Evolutionary conservation across 92 coral and sea anemone genomes (phyloP), one percentile per base, ranked within the genome.

Genomic region (Porites cylindrica): DNA sequence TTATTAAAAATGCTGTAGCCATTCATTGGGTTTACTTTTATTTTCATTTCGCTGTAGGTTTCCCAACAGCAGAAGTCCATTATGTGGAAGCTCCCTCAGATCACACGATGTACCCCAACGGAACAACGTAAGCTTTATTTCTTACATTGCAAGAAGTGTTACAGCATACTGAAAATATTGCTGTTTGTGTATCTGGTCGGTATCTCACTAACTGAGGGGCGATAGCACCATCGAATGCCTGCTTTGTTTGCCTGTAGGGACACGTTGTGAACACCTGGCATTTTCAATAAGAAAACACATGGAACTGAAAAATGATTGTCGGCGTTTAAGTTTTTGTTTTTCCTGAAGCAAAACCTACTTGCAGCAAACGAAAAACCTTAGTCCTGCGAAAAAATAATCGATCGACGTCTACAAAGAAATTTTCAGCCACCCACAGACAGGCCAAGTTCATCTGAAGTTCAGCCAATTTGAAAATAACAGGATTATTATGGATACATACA

Each of bases 241-340:
- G 92, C 82, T 89, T 88, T 89, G 92, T 88, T 92, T 92, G 72
- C 29, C 81, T 82, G 77, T 38, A 38, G 72, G 77, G 90, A 92
- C 98, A 94, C 98, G 95, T 94, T 94, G 86, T 18, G 80, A 76
- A 94, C 98, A 94, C 98, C 98, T 94, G 98, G 95, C 86, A 80
- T 17, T 7, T 16, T 83, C 80, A 74, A 73, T 73, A 50, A 51
- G 18, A 63, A 81, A 82, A 58, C 95, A 92, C 98, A 94, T 93
- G 95, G 85, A 80, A 73, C 66, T 23, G 87, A 59, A 66, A 54
- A 86, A 86, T 90, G 90, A 69, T 19, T 26, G 67, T 81, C 77
- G 78, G 58, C 10, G 18, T 47, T 51, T 0, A 17, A 21, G 72
- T 62, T 51, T 79, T 19, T 66, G 79, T 66, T 86, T 68, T 21